Evolutionary conservation across 2,113 vertebrate species (phyloP), one percentile per base, ranked within the genome.

Genomic region (Illadopsis cleaveri): DNA sequence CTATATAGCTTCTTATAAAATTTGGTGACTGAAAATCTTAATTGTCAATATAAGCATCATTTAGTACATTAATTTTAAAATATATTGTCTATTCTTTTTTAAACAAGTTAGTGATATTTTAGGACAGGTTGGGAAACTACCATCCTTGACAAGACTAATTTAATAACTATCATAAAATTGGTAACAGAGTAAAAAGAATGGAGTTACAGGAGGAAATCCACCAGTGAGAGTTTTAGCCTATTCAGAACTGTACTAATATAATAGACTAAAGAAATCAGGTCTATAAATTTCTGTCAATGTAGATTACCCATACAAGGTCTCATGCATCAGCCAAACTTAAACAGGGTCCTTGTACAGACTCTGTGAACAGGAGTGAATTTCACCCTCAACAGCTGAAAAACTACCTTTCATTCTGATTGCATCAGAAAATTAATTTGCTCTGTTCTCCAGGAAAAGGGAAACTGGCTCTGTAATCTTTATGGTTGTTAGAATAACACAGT

Each of bases 341-440:
- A 71, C 12, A 9, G 85, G 72, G 82, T 95, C 90, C 82, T 96
- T 96, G 82, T 86, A 96, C 51, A 96, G 54, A 73, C 33, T 28
- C 78, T 84, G 48, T 75, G 91, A 93, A 86, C 35, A 75, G 76
- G 48, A 80, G 31, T 33, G 80, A 77, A 90, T 94, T 88, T 94
- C 57, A 72, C 50, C 42, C 51, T 86, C 45, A 91, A 50, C 35
- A 89, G 77, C 31, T 89, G 84, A 93, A 95, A 87, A 93, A 78
- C 81, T 91, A 45, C 38, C 72, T 95, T 89, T 94, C 91, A 50
- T 78, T 88, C 64, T 86, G 87, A 95, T 92, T 92, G 28, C 79
- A 92, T 95, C 85, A 72, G 71, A 83, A 94, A 86, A 94, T 96
- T 94, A 94, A 94, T 95, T 88, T 18, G 1, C 56, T 94, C 16